These are phyloP conservation scores for Ciconia maguari DNA, from an alignment of 2,113 vertebrate species.

Conservation along the genomic window DNA sequence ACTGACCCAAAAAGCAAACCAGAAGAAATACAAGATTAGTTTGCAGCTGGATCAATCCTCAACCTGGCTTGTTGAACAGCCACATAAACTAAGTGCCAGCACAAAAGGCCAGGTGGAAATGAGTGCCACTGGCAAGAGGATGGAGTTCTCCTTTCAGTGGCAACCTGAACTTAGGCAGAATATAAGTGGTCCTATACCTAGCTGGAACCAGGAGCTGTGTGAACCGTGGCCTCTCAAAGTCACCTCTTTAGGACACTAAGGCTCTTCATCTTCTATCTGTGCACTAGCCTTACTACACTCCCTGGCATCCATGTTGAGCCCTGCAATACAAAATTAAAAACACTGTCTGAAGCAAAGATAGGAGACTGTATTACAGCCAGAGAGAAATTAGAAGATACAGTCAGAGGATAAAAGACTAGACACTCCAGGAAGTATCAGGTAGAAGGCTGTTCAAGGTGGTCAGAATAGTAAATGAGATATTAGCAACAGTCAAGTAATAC, in stretches of 20 bases:
- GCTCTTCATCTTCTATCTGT: neutral
- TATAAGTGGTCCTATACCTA: neutral
- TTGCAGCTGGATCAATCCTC: neutral
- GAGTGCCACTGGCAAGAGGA: neutral
- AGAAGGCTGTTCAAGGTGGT: constrained; percentile 11
- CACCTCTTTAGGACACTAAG: neutral
- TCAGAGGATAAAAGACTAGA: neutral
- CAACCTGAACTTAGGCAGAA: neutral
- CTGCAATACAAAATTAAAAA: neutral
- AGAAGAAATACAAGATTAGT: neutral
- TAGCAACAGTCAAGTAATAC: constrained; percentile 20
- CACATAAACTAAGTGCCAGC: neutral
- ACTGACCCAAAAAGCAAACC: neutral
- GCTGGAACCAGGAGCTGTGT: neutral
- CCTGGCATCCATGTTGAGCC: neutral
- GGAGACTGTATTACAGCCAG: neutral
- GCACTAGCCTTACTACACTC: neutral
- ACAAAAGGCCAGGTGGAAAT: neutral
- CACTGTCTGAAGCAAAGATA: neutral
- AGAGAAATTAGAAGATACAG: neutral
- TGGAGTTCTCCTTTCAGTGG: neutral
- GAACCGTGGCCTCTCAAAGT: neutral
- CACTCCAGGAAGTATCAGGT: neutral
- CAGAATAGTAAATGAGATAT: constrained; percentile 37
- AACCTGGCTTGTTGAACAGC: neutral